A percentile compares a stretch with the other conserved stretches of the same genome.
These are phyloP conservation scores for Ellobius talpinus DNA, from an alignment of 2,113 vertebrate genomes.

Conservation along the genomic window DNA sequence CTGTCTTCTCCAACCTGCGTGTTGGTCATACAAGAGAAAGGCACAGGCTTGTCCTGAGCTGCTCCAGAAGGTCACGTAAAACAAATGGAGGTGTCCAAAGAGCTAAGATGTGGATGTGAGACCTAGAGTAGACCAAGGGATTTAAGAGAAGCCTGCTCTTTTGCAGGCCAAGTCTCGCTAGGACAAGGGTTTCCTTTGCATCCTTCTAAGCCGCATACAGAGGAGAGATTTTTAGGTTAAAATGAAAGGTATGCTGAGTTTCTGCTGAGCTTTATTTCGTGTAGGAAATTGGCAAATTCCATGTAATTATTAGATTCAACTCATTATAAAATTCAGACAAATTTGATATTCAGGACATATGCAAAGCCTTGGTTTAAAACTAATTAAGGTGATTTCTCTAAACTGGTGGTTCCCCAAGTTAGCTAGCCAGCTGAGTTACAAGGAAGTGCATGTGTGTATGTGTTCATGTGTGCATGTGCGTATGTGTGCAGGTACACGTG, in stretches of 20 bases:
- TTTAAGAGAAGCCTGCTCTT: not conserved
- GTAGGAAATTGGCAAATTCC: not conserved
- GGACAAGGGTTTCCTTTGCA: not conserved
- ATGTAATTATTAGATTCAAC: not conserved
- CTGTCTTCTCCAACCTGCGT: not conserved
- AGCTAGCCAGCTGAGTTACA: not conserved
- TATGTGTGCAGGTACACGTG: not conserved
- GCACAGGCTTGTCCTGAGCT: not conserved
- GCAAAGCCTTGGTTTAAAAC: not conserved
- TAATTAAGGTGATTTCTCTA: not conserved
- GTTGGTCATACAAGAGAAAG: not conserved
- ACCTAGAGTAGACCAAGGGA: not conserved
- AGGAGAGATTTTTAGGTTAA: not conserved
- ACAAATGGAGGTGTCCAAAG: not conserved
- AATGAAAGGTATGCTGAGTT: not conserved
- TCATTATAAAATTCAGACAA: not conserved
- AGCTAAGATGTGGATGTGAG: not conserved
- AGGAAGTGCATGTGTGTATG: not conserved
- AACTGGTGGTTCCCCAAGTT: not conserved
- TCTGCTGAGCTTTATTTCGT: not conserved
- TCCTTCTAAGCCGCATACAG: not conserved
- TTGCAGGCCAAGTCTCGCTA: fast-evolving
- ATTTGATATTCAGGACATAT: not conserved
- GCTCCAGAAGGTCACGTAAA: not conserved
- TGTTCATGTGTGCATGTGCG: not conserved